Conservation (phyloP, 2,888 invertebrate genomes). For the Halictus ligatus region DNA sequence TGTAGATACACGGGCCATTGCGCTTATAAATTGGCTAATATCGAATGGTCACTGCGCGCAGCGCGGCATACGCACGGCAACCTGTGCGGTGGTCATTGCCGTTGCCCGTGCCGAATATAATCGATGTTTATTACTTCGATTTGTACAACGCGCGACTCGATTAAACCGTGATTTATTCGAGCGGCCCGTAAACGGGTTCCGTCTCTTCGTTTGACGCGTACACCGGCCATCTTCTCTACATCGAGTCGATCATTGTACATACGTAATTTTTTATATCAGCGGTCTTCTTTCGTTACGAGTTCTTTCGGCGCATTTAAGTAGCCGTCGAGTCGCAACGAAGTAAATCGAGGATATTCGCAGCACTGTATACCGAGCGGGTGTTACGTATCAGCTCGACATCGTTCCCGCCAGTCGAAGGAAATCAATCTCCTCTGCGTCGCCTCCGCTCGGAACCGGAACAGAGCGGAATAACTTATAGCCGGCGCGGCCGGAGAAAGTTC, state of each 20-base stretch:
- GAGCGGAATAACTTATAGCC: not conserved
- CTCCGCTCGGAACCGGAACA: not conserved
- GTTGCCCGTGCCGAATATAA: conserved; percentile 32
- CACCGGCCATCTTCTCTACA: not conserved
- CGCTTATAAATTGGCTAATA: conserved; percentile 49
- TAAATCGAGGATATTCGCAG: not conserved
- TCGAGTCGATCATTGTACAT: not conserved
- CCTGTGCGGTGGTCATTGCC: not conserved
- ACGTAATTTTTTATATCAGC: not conserved
- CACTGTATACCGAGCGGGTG: not conserved
- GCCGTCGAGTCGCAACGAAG: too few relatives aligned
- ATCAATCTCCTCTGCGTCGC: not conserved
- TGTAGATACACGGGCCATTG: conserved; percentile 22
- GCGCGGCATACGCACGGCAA: not conserved
- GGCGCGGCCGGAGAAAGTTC: not conserved
- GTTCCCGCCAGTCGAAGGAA: conserved; percentile 3
- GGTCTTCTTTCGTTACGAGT: not conserved
- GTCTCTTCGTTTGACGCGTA: not conserved
- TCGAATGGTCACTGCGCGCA: not conserved
- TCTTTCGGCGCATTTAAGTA: not conserved
- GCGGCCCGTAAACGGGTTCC: not conserved
- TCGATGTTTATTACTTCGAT: conserved; percentile 55
- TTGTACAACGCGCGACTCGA: conserved; percentile 57
- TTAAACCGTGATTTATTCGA: conserved; percentile 58
- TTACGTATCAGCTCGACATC: conserved; percentile 8